These are phyloP conservation scores for Chelidonichthys spinosus DNA, from an alignment of 2,797 vertebrate genomes.

Conservation along the genomic window DNA sequence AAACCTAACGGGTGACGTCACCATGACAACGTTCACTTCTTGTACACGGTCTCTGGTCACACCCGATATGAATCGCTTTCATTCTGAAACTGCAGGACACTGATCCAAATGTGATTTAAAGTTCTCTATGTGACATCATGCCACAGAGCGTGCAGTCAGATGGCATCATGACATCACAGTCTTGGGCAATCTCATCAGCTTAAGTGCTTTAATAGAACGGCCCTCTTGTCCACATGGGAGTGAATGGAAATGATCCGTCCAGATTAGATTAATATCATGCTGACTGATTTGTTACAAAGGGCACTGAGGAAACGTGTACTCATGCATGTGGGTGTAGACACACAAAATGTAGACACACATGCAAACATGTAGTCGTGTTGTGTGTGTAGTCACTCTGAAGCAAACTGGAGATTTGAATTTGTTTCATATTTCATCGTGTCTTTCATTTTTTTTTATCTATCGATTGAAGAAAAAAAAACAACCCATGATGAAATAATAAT, in stretches of 20 bases:
- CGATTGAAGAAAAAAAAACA: background rate
- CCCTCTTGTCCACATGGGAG: slow-evolving; percentile 34
- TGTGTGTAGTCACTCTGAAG: background rate
- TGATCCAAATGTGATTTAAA: slow-evolving; percentile 28
- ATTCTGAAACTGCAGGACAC: background rate
- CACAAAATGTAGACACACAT: background rate
- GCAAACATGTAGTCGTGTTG: too few relatives aligned
- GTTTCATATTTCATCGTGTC: background rate
- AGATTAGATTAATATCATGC: slow-evolving; percentile 56
- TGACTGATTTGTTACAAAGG: slow-evolving; percentile 11
- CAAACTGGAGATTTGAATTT: background rate
- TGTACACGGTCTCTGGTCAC: background rate
- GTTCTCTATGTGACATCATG: slow-evolving; percentile 54
- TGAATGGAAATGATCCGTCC: slow-evolving; percentile 47
- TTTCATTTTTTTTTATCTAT: background rate
- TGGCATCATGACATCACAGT: slow-evolving; percentile 57
- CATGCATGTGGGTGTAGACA: background rate
- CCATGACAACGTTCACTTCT: too few relatives aligned
- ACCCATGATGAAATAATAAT: too few relatives aligned
- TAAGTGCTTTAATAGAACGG: slow-evolving; percentile 76
- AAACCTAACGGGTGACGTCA: too few relatives aligned
- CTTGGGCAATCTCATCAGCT: slow-evolving; percentile 68
- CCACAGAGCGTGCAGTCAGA: slow-evolving; percentile 28
- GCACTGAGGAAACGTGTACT: background rate
- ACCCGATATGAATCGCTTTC: background rate